Conservation (phyloP, 2,113 vertebrate species). For the Phyllostomus discolor region DNA sequence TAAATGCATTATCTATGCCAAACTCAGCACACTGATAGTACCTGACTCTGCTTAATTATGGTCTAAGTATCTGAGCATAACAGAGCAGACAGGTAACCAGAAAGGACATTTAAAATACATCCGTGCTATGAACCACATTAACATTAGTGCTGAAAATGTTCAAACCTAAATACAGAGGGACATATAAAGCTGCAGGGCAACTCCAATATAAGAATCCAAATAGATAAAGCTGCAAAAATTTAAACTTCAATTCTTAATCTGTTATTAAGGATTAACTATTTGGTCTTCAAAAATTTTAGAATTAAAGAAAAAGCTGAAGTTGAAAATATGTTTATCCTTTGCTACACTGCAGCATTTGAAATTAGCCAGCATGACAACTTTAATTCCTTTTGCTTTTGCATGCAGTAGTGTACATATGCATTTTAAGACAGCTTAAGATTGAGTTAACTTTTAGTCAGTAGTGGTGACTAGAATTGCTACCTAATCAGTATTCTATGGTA, state of each 20-base stretch:
- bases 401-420: neutral
- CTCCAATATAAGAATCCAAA: neutral
- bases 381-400: conserved; percentile 7
- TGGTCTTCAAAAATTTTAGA: conserved; percentile 2
- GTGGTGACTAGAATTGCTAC: neutral
- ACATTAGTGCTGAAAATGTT: neutral
- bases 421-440: conserved; percentile 19
- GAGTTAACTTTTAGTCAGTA: conserved; percentile 8
- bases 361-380: neutral
- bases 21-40: neutral
- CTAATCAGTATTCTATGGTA: neutral
- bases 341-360: neutral
- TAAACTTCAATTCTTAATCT: conserved; percentile 37
- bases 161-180: neutral
- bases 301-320: neutral
- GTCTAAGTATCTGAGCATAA: neutral
- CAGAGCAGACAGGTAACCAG: neutral
- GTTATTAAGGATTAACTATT: neutral
- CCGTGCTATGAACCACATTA: neutral
- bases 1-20: neutral
- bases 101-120: neutral
- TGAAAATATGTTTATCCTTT: neutral
- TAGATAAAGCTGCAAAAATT: conserved; percentile 18
- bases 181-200: neutral
- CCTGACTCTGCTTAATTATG: conserved; percentile 1